Percentiles rank a stretch among this genome's conserved stretches.
Conservation (phyloP, 2,888 invertebrate genomes). For the Liposcelis brunnea region DNA sequence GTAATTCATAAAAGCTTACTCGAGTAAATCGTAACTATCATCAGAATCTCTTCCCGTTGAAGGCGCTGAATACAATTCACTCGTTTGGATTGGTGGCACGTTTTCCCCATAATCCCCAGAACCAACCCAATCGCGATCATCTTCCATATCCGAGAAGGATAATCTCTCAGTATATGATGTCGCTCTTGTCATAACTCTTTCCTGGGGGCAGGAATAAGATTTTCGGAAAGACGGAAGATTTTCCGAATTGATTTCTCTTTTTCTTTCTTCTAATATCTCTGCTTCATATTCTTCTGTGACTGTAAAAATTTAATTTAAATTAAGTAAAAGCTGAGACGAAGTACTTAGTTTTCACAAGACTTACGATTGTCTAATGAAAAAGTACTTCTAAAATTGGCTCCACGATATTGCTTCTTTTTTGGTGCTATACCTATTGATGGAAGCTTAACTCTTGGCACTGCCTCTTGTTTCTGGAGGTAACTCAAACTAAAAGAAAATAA, state of each 20-base stretch:
- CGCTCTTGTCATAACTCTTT: background rate
- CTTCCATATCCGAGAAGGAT: no score
- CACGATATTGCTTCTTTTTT: background rate
- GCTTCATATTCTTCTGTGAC: constrained; percentile 2
- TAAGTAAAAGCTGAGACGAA: background rate
- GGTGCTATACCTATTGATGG: constrained; percentile 4
- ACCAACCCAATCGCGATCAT: no score
- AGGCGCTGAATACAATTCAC: no score
- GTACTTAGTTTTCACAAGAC: no score
- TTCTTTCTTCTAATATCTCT: background rate
- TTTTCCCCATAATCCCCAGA: no score
- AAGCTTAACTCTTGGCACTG: constrained; percentile 7
- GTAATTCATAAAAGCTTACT: no score
- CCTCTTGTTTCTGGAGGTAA: constrained; percentile 1
- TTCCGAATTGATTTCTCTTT: background rate
- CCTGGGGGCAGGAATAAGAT: constrained; percentile 3
- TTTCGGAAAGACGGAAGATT: constrained; percentile 4
- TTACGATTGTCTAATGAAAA: constrained; percentile 7
- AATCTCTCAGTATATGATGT: no score
- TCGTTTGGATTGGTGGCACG: no score
- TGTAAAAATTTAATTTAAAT: background rate
- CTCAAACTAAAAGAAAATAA: constrained; percentile 5
- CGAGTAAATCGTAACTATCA: no score
- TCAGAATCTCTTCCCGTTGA: no score
- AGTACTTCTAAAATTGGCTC: background rate